These are phyloP conservation scores for Pristionchus entomophagus DNA, from an alignment of 2,888 invertebrate genomes.

Conservation along the genomic window DNA sequence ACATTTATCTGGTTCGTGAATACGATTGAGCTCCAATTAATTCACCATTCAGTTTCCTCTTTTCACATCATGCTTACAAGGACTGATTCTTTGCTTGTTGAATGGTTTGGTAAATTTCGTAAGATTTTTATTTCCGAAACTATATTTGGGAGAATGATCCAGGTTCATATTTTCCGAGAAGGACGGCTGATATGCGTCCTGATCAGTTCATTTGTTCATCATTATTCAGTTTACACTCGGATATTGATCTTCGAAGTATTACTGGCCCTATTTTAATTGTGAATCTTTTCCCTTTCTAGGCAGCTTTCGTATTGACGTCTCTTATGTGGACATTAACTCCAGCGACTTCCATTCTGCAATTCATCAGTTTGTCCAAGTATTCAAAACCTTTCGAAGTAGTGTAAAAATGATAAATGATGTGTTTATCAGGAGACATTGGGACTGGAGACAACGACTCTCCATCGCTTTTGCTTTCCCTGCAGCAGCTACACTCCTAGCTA, in stretches of 20 bases:
- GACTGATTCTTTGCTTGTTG: not conserved
- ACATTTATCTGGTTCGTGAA: not conserved
- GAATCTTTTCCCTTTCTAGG: not conserved
- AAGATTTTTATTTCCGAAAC: too few relatives aligned
- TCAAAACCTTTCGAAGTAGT: not conserved
- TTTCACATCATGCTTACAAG: not conserved
- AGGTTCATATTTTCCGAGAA: not conserved
- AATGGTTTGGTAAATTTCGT: not conserved
- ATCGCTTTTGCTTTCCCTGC: not conserved
- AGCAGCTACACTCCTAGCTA: not conserved
- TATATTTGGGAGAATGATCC: too few relatives aligned
- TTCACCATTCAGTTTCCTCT: not conserved
- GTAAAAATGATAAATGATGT: too few relatives aligned
- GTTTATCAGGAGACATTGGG: not conserved
- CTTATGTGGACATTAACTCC: not conserved
- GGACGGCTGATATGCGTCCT: not conserved
- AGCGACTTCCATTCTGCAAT: not conserved
- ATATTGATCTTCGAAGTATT: not conserved
- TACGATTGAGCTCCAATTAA: not conserved
- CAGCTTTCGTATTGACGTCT: not conserved
- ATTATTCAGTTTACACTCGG: too few relatives aligned
- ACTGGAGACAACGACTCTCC: not conserved
- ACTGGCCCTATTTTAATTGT: too few relatives aligned
- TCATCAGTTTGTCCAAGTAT: slow-evolving; percentile 1
- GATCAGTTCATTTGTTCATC: not conserved